These are phyloP conservation scores for Dyspetes luteomarginatus DNA, from an alignment of 2,888 invertebrate genomes.

Conservation along the genomic window DNA sequence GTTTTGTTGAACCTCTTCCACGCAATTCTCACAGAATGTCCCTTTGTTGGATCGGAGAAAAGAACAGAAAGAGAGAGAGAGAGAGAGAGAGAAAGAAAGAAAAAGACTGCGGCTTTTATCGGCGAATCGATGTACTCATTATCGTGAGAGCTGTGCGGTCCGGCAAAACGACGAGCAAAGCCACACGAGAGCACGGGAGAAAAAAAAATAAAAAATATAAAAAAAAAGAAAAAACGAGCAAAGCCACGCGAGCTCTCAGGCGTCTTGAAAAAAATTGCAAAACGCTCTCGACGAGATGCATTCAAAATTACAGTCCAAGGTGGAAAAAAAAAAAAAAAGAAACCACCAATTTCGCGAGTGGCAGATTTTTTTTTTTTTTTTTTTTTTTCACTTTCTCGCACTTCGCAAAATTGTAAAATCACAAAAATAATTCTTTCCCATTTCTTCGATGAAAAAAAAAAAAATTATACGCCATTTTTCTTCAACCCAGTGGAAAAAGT, in stretches of 20 bases:
- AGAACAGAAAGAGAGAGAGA: slow-evolving; percentile 7
- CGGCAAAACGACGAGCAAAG: slow-evolving; percentile 41
- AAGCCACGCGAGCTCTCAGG: slow-evolving; percentile 18
- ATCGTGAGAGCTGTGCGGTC: slow-evolving; percentile 58
- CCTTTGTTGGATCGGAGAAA: slow-evolving; percentile 53
- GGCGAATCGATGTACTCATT: slow-evolving; percentile 64
- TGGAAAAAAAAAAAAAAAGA: not conserved
- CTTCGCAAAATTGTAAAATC: not conserved
- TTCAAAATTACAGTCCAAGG: slow-evolving; percentile 1
- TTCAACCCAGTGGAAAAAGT: not conserved
- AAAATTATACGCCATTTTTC: not conserved
- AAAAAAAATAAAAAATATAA: slow-evolving; percentile 2
- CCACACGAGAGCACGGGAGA: slow-evolving; percentile 17
- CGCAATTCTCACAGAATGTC: slow-evolving; percentile 51
- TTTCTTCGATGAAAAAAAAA: not conserved
- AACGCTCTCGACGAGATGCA: slow-evolving; percentile 9
- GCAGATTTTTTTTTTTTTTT: not conserved
- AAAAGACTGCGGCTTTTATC: slow-evolving; percentile 43
- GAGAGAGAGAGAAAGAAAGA: not conserved
- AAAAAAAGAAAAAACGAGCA: slow-evolving; percentile 1
- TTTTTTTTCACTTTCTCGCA: not conserved
- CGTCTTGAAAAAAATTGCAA: slow-evolving; percentile 19
- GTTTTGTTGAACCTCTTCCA: slow-evolving; percentile 5
- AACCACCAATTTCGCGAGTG: not conserved
- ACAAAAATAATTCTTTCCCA: not conserved